phyloP scores from a whole-genome alignment of 2,797 vertebrate genomes.

The Gastrophryne carolinensis region DNA sequence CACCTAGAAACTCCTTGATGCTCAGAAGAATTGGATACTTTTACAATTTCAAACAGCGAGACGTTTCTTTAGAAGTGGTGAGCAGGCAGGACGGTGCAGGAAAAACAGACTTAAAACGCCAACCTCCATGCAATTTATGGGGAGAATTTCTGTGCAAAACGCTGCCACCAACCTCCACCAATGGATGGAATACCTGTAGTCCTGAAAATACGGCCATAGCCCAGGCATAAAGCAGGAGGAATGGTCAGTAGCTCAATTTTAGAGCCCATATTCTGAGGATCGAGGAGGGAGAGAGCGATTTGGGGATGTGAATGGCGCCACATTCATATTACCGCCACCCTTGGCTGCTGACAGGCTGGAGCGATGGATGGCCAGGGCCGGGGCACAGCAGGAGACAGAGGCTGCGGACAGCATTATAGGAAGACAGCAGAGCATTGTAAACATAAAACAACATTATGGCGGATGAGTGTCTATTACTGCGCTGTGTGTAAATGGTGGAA shows the following conservation, averaged over 20 bases:
- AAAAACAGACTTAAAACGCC: slow-evolving; percentile 29
- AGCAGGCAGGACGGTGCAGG: slow-evolving; percentile 8
- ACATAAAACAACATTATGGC: slow-evolving; percentile 15
- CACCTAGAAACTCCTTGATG: slow-evolving; percentile 8
- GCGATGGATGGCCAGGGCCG: neutral
- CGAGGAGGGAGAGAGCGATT: neutral
- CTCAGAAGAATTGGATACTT: neutral
- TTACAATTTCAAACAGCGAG: neutral
- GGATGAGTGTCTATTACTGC: neutral
- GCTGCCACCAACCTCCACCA: neutral
- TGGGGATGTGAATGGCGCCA: neutral
- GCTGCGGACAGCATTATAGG: neutral
- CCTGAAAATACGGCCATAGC: neutral
- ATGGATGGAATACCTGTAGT: slow-evolving; percentile 20
- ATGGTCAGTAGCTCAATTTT: slow-evolving; percentile 22
- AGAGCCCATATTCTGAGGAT: neutral
- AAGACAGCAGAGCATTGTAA: neutral
- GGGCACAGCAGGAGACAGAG: neutral
- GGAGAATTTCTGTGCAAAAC: neutral
- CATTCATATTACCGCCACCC: slow-evolving; percentile 1
- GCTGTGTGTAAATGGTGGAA: neutral
- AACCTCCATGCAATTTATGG: slow-evolving; percentile 17
- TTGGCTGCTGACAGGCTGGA: neutral
- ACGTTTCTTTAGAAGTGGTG: slow-evolving; percentile 6
- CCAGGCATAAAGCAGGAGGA: slow-evolving; percentile 4